These are phyloP conservation scores for Phoenicopterus ruber DNA, from an alignment of 2,113 vertebrate species.

Conservation along the genomic window DNA sequence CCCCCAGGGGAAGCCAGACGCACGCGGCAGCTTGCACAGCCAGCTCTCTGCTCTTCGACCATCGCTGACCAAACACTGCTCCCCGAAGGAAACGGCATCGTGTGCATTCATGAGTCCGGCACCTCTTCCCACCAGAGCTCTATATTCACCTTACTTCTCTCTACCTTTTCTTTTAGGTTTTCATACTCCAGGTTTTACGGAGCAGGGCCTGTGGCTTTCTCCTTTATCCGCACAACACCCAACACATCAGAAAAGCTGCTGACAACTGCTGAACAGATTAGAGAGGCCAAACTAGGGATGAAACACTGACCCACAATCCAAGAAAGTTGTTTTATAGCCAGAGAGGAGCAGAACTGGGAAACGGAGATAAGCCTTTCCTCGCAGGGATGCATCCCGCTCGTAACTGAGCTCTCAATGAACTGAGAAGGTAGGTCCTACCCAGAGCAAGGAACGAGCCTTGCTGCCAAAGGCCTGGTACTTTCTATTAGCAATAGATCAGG, in stretches of 20 bases:
- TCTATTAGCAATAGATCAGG: not conserved
- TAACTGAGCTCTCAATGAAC: not conserved
- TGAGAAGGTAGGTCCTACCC: not conserved
- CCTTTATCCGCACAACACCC: not conserved
- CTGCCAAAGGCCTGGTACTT: not conserved
- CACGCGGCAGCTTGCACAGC: not conserved
- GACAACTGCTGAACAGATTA: not conserved
- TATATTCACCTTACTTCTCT: not conserved
- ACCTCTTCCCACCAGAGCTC: not conserved
- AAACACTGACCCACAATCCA: not conserved
- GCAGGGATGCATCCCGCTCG: fast-evolving
- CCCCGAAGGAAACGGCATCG: not conserved
- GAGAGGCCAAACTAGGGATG: not conserved
- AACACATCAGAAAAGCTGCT: not conserved
- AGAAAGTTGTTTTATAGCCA: not conserved
- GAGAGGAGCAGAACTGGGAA: not conserved
- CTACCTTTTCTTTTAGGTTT: not conserved
- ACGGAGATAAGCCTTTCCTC: not conserved
- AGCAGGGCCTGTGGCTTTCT: not conserved
- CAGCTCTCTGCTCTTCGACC: not conserved
- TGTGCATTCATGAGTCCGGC: fast-evolving
- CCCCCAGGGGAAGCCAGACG: fast-evolving
- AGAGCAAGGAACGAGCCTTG: not conserved
- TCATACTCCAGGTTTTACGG: not conserved
- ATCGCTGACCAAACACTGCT: not conserved